Evolutionary conservation across 64 coral and sea anemone genomes (phyloP), one percentile per base, ranked within the genome.

Genomic region (Exaiptasia diaphana): DNA sequence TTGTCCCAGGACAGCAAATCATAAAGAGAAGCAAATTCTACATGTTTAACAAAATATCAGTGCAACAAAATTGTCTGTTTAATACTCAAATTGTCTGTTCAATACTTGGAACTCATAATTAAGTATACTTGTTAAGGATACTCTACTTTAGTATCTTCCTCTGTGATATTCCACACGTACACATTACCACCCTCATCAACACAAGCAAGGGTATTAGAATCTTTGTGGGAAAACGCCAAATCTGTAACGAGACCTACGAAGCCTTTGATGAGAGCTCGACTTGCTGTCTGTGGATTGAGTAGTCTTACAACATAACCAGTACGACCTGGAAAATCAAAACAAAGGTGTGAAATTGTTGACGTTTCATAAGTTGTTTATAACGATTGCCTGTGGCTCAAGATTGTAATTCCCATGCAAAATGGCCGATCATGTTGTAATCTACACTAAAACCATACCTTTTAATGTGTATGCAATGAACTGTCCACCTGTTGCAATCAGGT

Each of bases 391-490:
- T n/a, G n/a, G n/a, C n/a, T n/a, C n/a, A n/a, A n/a, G n/a, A n/a
- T n/a, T n/a, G n/a, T n/a, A n/a, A 46, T 46, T 46, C 43, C 6
- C 43, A 46, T 46, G 43, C 15, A 46, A 6, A 6, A 46, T 46
- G 15, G 5, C 15, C 15, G 43, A 46, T 46, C 6, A 7, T n/a
- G n/a, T n/a, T n/a, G n/a, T n/a, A n/a, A n/a, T n/a, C n/a, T n/a
- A n/a, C n/a, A n/a, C n/a, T n/a, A n/a, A n/a, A n/a, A n/a, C n/a
- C n/a, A n/a, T 82, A 99, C 95, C 95, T 99, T 83, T 92, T 60
- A 99, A 85, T 7, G 90, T 87, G 39, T 99, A 99, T 17, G 89
- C 90, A 83, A 99, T 93, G 29, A 87, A 99, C 80, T 99, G 87
- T 41, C 74, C 81, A 41, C 90, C 86, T 28, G 89, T 49, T 49